Evolutionary conservation across 2,797 vertebrate genomes (phyloP).

Genomic region (Chrysocyon brachyurus): DNA sequence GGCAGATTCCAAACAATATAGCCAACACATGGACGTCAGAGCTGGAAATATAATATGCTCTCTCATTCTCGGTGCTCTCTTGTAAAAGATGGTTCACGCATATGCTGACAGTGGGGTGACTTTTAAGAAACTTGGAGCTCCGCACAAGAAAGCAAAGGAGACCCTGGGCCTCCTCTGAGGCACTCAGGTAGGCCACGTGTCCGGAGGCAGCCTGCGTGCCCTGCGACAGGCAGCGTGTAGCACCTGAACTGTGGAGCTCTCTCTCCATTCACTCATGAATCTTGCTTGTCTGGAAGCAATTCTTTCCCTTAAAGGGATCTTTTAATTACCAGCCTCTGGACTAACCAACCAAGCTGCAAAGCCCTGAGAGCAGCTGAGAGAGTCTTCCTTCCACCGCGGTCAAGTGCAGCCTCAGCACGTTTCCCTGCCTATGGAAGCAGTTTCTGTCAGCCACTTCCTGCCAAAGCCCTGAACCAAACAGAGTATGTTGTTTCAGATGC

Average conservation of each 20-base stretch:
- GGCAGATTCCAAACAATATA: slow-evolving; percentile 73
- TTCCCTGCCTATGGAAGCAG: slow-evolving; percentile 78
- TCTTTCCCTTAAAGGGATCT: slow-evolving; percentile 78
- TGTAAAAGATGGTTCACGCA: slow-evolving; percentile 29
- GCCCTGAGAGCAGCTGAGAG: slow-evolving; percentile 71
- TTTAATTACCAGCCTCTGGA: slow-evolving; percentile 78
- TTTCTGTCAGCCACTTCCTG: slow-evolving; percentile 76
- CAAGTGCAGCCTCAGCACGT: slow-evolving; percentile 74
- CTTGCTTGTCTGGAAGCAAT: slow-evolving; percentile 70
- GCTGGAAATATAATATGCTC: slow-evolving; percentile 70
- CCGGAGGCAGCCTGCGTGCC: not conserved
- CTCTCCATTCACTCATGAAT: slow-evolving; percentile 62
- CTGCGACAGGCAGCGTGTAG: not conserved
- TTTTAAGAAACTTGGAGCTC: slow-evolving; percentile 48
- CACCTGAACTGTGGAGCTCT: not conserved
- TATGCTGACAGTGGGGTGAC: not conserved
- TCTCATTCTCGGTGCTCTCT: slow-evolving; percentile 34
- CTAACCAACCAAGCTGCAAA: slow-evolving; percentile 75
- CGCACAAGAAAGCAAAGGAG: not conserved
- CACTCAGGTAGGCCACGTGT: not conserved
- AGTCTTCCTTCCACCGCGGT: slow-evolving; percentile 19
- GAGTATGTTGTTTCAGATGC: slow-evolving; percentile 59
- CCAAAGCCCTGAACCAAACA: slow-evolving; percentile 54
- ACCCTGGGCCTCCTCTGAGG: not conserved
- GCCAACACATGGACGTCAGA: slow-evolving; percentile 73